These are phyloP conservation scores for Brachystomella parvula DNA, from an alignment of 1,140 invertebrate genomes.

Conservation along the genomic window DNA sequence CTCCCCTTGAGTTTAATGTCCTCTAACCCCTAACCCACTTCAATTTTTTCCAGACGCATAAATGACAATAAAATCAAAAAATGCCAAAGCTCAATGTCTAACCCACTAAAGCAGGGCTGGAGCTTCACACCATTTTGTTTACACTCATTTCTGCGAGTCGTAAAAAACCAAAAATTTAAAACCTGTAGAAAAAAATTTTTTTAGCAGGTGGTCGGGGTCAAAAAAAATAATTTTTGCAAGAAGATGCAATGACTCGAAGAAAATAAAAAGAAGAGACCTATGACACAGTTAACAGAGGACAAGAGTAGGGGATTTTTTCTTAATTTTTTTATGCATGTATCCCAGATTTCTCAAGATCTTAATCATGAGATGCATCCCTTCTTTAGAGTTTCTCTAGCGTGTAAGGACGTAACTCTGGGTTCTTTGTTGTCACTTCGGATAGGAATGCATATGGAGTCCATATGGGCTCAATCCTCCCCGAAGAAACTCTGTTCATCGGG, in stretches of 20 bases:
- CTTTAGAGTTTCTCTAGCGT: background rate
- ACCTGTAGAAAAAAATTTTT: too few species aligned
- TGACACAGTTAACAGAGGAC: background rate
- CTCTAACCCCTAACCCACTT: background rate
- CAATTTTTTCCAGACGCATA: background rate
- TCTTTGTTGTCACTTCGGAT: conserved; percentile 15
- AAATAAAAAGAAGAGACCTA: background rate
- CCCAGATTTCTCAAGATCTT: background rate
- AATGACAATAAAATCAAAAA: background rate
- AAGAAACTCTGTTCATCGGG: background rate
- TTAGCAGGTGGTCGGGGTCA: background rate
- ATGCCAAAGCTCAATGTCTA: background rate
- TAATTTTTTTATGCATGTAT: background rate
- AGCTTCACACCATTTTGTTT: background rate
- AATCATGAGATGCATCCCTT: conserved; percentile 1
- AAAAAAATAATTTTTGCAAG: background rate
- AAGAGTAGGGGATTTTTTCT: background rate
- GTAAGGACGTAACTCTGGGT: background rate
- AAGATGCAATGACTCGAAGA: background rate
- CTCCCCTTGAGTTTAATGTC: background rate
- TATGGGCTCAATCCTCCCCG: conserved; percentile 17
- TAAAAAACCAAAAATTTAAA: too few species aligned
- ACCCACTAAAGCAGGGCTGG: background rate
- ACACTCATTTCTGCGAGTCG: background rate
- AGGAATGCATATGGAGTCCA: conserved; percentile 33